Base-by-base conservation (phyloP, 2,797 vertebrate species). In the Ibycter americanus region DNA sequence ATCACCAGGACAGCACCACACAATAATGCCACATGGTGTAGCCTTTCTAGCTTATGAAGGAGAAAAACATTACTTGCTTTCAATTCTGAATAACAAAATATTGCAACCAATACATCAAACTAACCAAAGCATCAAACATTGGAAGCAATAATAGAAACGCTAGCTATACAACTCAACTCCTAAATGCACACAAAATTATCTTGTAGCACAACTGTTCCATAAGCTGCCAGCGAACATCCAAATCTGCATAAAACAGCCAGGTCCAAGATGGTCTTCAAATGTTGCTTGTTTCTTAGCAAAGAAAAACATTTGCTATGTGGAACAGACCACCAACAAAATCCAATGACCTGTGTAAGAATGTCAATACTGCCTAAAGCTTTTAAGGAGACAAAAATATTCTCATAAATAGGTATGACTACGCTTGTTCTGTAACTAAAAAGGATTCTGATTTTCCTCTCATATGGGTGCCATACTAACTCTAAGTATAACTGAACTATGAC, bases 21-120 rank as follows among this genome's bases (percentile, higher is more conserved):
- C 0, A 0, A 12, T 6, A 40, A 83, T 31, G 49, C 3, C 46
- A 40, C 7, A 2, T 2, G 15, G 44, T 11, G 21, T 4, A 34
- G 51, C 34, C 25, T 83, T 68, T 42, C 22, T 63, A 34, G 20
- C 3, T 93, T 6, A 34, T 6, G 36, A 70, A 61, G 46, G 51
- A 77, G 18, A 71, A 91, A 89, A 56, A 7, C 10, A 32, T 22
- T 2, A 56, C 20, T 62, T 68, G 29, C 27, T 77, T 88, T 73
- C 29, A 63, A 58, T 88, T 46, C 31, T 73, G 13, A 72, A 34
- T 49, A 88, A 83, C 71, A 12, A 63, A 36, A 61, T 52, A 42
- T 51, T 70, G 36, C 36, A 89, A 70, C 11, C 27, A 61, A 42
- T 8, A 42, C 84, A 40, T 21, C 47, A 58, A 93, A 81, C 20